These are phyloP conservation scores for Picathartes gymnocephalus DNA, from an alignment of 2,113 vertebrate genomes.

Conservation along the genomic window DNA sequence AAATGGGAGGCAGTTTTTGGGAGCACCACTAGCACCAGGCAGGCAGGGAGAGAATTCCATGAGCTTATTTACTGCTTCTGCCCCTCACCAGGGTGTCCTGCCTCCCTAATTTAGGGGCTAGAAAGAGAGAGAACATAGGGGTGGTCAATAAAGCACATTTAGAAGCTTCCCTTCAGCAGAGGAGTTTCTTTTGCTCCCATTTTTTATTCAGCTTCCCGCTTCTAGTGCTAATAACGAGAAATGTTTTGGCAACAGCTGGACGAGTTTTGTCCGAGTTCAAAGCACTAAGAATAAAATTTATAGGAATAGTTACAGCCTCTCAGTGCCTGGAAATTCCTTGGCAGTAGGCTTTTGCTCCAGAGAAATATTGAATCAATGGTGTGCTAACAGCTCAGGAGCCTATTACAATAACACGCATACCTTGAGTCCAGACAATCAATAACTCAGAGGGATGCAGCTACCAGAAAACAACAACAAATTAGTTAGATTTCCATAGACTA, in stretches of 20 bases:
- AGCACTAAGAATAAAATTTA: conserved; percentile 15
- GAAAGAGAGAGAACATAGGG: too few species aligned
- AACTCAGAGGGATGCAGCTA: conserved; percentile 14
- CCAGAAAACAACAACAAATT: conserved; percentile 53
- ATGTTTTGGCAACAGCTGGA: conserved; percentile 18
- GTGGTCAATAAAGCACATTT: background rate
- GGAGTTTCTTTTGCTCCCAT: background rate
- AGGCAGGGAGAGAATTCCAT: background rate
- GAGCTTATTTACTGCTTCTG: background rate
- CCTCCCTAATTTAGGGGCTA: background rate
- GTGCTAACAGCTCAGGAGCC: conserved; percentile 38
- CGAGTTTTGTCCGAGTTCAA: background rate
- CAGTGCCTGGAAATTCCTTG: conserved; percentile 36
- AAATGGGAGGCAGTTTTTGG: background rate
- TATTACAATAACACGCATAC: conserved; percentile 43
- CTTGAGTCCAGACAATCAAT: conserved; percentile 31
- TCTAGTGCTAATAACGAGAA: background rate
- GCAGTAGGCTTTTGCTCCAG: conserved; percentile 20
- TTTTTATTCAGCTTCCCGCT: background rate
- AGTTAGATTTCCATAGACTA: conserved; percentile 40
- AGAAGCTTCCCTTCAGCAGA: background rate
- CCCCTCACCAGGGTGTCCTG: background rate
- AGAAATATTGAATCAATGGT: background rate
- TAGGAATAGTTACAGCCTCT: background rate
- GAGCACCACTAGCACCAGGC: background rate